Evolutionary conservation across 2,888 invertebrate species (phyloP).

Genomic region (Nephrotoma guestfalica): DNA sequence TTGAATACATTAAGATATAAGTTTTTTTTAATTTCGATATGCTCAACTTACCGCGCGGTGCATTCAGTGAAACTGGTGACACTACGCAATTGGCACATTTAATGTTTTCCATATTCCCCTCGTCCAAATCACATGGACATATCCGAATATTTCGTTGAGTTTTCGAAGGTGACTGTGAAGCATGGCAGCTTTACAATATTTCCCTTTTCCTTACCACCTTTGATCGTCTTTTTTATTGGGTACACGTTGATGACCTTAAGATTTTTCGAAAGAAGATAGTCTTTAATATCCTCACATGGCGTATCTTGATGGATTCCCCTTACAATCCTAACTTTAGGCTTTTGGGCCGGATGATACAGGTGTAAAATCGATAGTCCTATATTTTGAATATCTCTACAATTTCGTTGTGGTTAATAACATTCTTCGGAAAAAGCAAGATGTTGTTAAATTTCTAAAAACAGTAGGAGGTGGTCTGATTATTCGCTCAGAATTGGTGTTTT

Average conservation of each 20-base stretch:
- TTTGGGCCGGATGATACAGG: neutral
- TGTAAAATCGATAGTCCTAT: neutral
- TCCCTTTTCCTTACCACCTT: too few relatives aligned
- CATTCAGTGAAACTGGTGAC: neutral
- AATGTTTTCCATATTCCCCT: neutral
- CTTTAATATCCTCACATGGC: neutral
- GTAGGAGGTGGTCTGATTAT: too few relatives aligned
- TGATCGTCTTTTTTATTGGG: too few relatives aligned
- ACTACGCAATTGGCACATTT: neutral
- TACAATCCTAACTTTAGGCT: neutral
- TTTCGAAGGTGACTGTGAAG: too few relatives aligned
- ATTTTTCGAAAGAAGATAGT: neutral
- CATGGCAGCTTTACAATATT: too few relatives aligned
- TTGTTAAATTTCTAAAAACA: neutral
- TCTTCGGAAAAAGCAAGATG: neutral
- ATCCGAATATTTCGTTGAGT: too few relatives aligned
- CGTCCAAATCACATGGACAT: neutral
- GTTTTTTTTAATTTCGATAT: neutral
- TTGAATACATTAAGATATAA: neutral
- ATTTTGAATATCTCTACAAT: neutral
- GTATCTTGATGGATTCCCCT: neutral
- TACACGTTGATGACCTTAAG: neutral
- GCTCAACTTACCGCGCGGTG: neutral
- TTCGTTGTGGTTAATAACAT: neutral
- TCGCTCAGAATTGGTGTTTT: too few relatives aligned